Conservation (phyloP, 2,113 vertebrate genomes). For the Macrotis lagotis region DNA sequence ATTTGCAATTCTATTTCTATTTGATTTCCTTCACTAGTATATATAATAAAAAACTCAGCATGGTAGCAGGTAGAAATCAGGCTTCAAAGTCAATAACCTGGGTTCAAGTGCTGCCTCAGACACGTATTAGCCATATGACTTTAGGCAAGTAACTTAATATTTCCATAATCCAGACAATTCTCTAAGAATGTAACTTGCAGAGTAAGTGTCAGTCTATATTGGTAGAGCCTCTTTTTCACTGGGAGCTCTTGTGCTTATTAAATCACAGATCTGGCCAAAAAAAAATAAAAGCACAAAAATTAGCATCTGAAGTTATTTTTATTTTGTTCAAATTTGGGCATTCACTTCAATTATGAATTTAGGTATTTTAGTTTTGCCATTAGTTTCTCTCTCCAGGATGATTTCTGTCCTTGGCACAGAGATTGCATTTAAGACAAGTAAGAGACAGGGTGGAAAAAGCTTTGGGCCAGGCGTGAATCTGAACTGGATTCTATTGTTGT, state of each 20-base stretch:
- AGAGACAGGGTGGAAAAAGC: not conserved
- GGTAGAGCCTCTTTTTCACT: not conserved
- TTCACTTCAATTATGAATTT: not conserved
- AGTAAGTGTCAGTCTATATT: not conserved
- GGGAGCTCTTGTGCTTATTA: not conserved
- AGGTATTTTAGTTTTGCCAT: not conserved
- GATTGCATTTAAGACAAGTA: not conserved
- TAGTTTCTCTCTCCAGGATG: not conserved
- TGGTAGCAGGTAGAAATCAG: not conserved
- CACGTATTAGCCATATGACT: not conserved
- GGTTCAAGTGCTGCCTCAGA: not conserved
- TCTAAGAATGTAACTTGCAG: not conserved
- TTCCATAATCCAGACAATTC: not conserved
- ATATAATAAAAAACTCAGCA: not conserved
- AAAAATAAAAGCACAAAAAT: not conserved
- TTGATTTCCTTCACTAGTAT: not conserved
- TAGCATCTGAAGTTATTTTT: not conserved
- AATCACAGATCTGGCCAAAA: not conserved
- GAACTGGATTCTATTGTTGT: not conserved
- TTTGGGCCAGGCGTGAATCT: not conserved
- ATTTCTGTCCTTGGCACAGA: not conserved
- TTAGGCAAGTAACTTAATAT: not conserved
- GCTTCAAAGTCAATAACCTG: not conserved
- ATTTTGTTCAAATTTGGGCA: not conserved
- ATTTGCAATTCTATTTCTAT: not conserved